Evolutionary conservation across 2,888 invertebrate genomes (phyloP).

Genomic region (Brachyptera putata): DNA sequence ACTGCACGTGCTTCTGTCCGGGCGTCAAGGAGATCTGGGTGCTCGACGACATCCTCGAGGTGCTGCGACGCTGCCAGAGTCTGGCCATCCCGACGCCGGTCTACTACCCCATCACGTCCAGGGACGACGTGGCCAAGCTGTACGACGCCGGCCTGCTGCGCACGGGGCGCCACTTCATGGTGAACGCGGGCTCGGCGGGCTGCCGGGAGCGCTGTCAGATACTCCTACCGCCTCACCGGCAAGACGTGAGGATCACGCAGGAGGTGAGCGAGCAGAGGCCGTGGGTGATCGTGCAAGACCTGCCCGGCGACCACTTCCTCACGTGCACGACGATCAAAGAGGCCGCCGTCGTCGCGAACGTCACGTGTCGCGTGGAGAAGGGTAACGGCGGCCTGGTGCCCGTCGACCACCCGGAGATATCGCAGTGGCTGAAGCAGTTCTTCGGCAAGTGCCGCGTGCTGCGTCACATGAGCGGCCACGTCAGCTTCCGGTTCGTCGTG

Average conservation of each 20-base stretch:
- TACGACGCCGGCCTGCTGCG: constrained; percentile 62
- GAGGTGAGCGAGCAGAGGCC: constrained; percentile 71
- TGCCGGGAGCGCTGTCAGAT: constrained; percentile 67
- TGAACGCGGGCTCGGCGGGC: constrained; percentile 70
- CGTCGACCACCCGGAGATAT: constrained; percentile 59
- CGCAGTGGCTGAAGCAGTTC: constrained; percentile 68
- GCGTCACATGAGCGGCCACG: constrained; percentile 68
- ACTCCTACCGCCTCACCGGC: constrained; percentile 59
- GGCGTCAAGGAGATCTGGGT: constrained; percentile 68
- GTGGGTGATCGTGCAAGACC: constrained; percentile 74
- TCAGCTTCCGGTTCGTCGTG: constrained; percentile 71
- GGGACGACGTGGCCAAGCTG: constrained; percentile 62
- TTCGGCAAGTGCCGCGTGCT: constrained; percentile 61
- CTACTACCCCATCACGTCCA: constrained; percentile 62
- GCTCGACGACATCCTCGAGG: constrained; percentile 72
- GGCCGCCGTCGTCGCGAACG: constrained; percentile 72
- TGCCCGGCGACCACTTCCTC: constrained; percentile 69
- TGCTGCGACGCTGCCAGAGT: constrained; percentile 65
- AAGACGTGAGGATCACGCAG: constrained; percentile 60
- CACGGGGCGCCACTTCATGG: constrained; percentile 62
- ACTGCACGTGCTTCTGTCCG: constrained; percentile 79
- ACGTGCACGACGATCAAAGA: constrained; percentile 81
- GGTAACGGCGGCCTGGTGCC: constrained; percentile 64
- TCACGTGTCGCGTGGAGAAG: constrained; percentile 69
- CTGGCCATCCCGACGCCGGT: constrained; percentile 63